These are phyloP conservation scores for Buathra laborator DNA, from an alignment of 2,888 invertebrate genomes.

Conservation along the genomic window DNA sequence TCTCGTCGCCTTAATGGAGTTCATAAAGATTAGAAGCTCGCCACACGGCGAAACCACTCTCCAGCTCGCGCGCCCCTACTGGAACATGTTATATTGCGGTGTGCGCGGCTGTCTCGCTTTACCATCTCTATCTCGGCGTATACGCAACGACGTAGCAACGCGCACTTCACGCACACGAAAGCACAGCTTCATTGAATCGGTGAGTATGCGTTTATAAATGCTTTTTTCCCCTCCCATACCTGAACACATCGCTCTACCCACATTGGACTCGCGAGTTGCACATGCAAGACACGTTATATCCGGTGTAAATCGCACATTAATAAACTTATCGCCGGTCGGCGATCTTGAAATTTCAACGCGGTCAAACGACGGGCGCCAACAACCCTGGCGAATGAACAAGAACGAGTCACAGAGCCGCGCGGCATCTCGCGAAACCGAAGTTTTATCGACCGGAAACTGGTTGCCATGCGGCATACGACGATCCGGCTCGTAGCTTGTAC, in stretches of 20 bases:
- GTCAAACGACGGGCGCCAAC: conserved; percentile 70
- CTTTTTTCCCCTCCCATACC: not conserved
- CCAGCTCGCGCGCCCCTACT: conserved; percentile 38
- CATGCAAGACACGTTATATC: conserved; percentile 63
- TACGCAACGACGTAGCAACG: conserved; percentile 46
- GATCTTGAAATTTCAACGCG: conserved; percentile 76
- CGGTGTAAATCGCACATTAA: conserved; percentile 75
- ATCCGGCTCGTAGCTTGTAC: conserved; percentile 46
- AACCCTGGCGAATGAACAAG: conserved; percentile 60
- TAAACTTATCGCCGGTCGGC: conserved; percentile 74
- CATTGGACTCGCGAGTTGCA: conserved; percentile 35
- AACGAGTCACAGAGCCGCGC: conserved; percentile 57
- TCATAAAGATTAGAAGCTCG: conserved; percentile 79
- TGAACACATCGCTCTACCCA: not conserved
- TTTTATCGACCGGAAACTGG: conserved; percentile 73
- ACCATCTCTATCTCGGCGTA: conserved; percentile 26
- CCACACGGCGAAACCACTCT: conserved; percentile 72
- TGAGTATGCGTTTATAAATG: conserved; percentile 41
- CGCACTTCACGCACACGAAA: conserved; percentile 50
- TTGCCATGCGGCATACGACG: conserved; percentile 56
- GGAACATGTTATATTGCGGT: conserved; percentile 59
- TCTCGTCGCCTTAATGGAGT: conserved; percentile 79
- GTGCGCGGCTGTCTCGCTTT: not conserved
- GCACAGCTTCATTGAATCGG: conserved; percentile 15
- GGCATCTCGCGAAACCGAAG: conserved; percentile 69